Base-by-base conservation (phyloP, 2,797 vertebrate species). In the Buphagus erythrorhynchus region DNA sequence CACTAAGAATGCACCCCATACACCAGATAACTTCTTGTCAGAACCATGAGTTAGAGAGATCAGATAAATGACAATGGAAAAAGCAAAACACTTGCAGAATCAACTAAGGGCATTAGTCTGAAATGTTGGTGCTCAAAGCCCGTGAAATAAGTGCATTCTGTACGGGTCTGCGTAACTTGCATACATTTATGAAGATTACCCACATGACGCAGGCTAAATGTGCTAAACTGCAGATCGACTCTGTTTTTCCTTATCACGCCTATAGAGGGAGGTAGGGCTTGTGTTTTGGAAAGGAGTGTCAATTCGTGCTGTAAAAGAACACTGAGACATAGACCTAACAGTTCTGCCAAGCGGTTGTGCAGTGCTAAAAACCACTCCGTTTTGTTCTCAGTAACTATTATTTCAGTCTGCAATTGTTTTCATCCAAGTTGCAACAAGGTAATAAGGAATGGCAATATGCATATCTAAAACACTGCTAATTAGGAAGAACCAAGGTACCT, bases 181-280 rank as follows among this genome's bases (percentile, higher is more conserved):
- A 8, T 73, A 76, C 5, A 6, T 78, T 66, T 49, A 22, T 24
- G 57, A 73, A 73, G 68, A 36, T 31, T 13, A 63, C 14, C 20
- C 10, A 5, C 1, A 0, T 9, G 17, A 48, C 16, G 24, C 22
- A 46, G 29, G 19, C 33, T 79, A 19, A 43, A 54, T 28, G 9
- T 13, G 25, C n/a, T 69, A 0, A 79, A 62, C 26, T 46, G 38
- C 40, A 55, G 22, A 48, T 48, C 5, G 24, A 29, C 16, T 80
- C 29, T 5, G 13, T n/a, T 61, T 66, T 83, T 84, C 38, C 10
- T 75, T 33, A 12, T 40, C 59, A 13, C 10, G 14, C 86, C 91
- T 76, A 2, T 40, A 97, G 91, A 76, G 86, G 89, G 84, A 91
- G 88, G 26, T 17, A 62, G 33, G 43, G 71, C 18, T 88, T 65